Base-by-base conservation (phyloP, 2,797 vertebrate genomes). In the Gymnothorax javanicus region DNA sequence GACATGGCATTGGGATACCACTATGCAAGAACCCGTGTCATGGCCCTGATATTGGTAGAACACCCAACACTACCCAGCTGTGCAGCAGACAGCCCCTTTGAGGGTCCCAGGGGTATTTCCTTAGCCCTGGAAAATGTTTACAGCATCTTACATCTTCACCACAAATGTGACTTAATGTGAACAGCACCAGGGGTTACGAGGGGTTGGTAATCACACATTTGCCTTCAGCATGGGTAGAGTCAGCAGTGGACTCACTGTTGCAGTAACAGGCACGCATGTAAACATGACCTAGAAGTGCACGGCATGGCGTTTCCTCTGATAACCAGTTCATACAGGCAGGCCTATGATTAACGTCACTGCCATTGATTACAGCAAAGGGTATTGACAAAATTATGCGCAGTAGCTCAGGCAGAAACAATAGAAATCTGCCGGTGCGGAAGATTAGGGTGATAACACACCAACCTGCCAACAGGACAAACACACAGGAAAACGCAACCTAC, bases 251-350 rank as follows among this genome's bases (percentile, higher is more conserved):
- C 11, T 20, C 54, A n/a, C 3, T 11, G 57, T 52, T 77, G 82
- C 87, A 87, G 88, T 73, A 73, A 1, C 56, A 27, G 58, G n/a
- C 15, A 84, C 69, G 83, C 89, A 90, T 91, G 89, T 87, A 87
- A 92, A 89, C 91, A 90, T 69, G 85, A 25, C 1, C 0, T 25
- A 17, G 25, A 27, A 79, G 62, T 75, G 88, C 82, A 85, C 84
- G 59, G 77, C 73, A 79, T 2, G 50, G 57, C 54, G 77, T 87
- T 85, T 52, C 84, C 23, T 67, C 64, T 59, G 62, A 58, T 58
- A 82, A 17, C 20, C 83, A 77, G 83, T 62, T n/a, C 50, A 23
- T 11, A 0, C 58, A 50, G 9, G 11, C 27, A 84, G 59, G 75
- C 27, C 52, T 85, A 58, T 87, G 33, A 87, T 87, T 67, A 85